phyloP scores from a whole-genome alignment of 1,140 invertebrate genomes.

The Diabrotica virgifera region DNA sequence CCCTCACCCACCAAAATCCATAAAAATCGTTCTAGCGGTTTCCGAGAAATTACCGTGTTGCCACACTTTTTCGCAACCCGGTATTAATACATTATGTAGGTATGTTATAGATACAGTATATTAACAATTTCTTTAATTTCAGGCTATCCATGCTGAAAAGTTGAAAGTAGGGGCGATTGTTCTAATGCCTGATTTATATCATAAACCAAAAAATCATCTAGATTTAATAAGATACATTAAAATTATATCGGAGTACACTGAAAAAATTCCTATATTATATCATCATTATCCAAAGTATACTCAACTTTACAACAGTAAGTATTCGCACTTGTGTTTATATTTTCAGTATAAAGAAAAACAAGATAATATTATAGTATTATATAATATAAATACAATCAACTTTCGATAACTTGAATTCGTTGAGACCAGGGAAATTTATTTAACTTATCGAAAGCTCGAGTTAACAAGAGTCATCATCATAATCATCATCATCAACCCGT shows the following conservation, averaged over 20 bases:
- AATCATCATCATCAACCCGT: too few species aligned
- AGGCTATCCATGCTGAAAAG: constrained; percentile 71
- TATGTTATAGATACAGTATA: neutral
- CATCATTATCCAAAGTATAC: constrained; percentile 75
- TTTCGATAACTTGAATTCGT: too few species aligned
- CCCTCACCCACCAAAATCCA: too few species aligned
- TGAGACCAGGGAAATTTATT: too few species aligned
- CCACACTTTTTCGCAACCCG: too few species aligned
- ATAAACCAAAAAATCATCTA: constrained; percentile 62
- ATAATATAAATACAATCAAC: too few species aligned
- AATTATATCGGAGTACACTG: constrained; percentile 63
- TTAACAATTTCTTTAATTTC: constrained; percentile 29
- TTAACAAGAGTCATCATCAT: too few species aligned
- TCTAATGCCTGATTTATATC: constrained; percentile 73
- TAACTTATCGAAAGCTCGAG: too few species aligned
- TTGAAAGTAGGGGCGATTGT: constrained; percentile 68
- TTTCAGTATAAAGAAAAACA: too few species aligned
- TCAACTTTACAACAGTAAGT: constrained; percentile 62
- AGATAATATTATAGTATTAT: too few species aligned
- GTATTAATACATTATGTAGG: neutral
- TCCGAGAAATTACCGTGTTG: too few species aligned
- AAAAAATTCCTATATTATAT: constrained; percentile 72
- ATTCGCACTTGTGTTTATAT: neutral
- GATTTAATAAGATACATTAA: constrained; percentile 69
- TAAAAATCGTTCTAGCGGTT: too few species aligned